A percentile compares a stretch with the other conserved stretches of the same genome.
These are phyloP conservation scores for Cheilosia grossa DNA, from an alignment of 2,888 invertebrate genomes.

Conservation along the genomic window DNA sequence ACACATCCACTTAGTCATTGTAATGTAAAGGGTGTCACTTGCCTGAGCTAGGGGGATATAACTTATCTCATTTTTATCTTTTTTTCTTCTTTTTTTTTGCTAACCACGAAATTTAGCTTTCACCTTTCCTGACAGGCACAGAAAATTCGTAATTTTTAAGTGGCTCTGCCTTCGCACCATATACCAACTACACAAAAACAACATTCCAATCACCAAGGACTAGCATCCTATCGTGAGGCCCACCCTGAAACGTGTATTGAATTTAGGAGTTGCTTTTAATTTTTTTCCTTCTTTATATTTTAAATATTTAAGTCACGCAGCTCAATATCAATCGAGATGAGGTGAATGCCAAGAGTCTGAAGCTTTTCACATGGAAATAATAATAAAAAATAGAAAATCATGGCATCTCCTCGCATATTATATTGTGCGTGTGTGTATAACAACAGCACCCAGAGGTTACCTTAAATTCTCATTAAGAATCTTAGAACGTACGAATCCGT, in stretches of 20 bases:
- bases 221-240: conserved; percentile 38
- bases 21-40: conserved; percentile 64
- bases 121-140: conserved; percentile 55
- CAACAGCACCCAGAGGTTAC: conserved; percentile 21
- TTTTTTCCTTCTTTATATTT: conserved; percentile 17
- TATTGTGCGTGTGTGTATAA: not conserved
- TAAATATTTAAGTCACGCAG: conserved; percentile 73
- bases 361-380: conserved; percentile 43
- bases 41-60: conserved; percentile 19
- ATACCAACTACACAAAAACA: conserved; percentile 38
- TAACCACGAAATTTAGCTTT: conserved; percentile 45
- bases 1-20: conserved; percentile 60
- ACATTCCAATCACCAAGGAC: conserved; percentile 40
- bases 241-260: conserved; percentile 61
- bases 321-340: conserved; percentile 74
- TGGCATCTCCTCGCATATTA: conserved; percentile 49
- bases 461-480: conserved; percentile 68
- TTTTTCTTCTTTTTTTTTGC: conserved; percentile 12
- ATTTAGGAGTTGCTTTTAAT: conserved; percentile 61
- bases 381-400: conserved; percentile 68
- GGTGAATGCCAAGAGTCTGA: conserved; percentile 64
- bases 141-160: conserved; percentile 64
- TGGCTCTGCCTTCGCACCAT: conserved; percentile 24
- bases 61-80: conserved; percentile 40
- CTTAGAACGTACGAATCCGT: conserved; percentile 52